Percentiles rank a stretch among this genome's conserved stretches.
Conservation (phyloP, 1,140 invertebrate genomes). For the Anoplophora glabripennis region DNA sequence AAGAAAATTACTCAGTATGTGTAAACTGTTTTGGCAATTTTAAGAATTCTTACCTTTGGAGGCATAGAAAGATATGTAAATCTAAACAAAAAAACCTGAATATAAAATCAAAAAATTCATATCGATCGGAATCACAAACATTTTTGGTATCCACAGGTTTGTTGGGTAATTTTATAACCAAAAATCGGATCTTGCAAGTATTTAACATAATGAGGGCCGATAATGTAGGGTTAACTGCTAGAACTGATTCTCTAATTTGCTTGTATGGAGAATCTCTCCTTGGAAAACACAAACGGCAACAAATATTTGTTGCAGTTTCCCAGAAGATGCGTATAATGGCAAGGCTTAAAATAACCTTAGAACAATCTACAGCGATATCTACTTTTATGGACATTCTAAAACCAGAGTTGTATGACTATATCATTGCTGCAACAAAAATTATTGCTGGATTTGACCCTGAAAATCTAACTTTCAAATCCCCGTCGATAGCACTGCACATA, state of each 20-base stretch:
- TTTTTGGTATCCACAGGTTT: conserved; percentile 19
- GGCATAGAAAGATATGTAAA: conserved; percentile 23
- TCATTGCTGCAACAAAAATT: conserved; percentile 24
- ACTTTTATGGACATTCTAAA: no score
- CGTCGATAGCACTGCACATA: conserved; percentile 25
- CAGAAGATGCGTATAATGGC: conserved; percentile 25
- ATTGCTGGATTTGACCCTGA: conserved; percentile 29
- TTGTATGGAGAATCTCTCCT: conserved; percentile 23
- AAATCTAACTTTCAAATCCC: conserved; percentile 25
- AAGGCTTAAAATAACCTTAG: conserved; percentile 16
- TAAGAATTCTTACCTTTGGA: conserved; percentile 17
- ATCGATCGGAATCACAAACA: conserved; percentile 9
- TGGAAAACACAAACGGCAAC: conserved; percentile 26
- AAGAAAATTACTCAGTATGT: conserved; percentile 21
- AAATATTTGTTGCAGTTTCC: conserved; percentile 22
- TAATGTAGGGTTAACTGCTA: conserved; percentile 19
- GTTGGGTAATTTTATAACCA: conserved; percentile 9
- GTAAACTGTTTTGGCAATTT: conserved; percentile 20
- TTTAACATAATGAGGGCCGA: conserved; percentile 26
- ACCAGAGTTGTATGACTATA: conserved; percentile 19
- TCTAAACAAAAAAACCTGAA: neutral
- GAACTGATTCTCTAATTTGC: conserved; percentile 27
- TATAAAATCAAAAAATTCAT: conserved; percentile 1
- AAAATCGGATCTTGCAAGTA: conserved; percentile 21
- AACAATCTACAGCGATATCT: conserved; percentile 4